phyloP scores from a whole-genome alignment of 2,888 invertebrate genomes.

The Drosophila aldrichi region DNA sequence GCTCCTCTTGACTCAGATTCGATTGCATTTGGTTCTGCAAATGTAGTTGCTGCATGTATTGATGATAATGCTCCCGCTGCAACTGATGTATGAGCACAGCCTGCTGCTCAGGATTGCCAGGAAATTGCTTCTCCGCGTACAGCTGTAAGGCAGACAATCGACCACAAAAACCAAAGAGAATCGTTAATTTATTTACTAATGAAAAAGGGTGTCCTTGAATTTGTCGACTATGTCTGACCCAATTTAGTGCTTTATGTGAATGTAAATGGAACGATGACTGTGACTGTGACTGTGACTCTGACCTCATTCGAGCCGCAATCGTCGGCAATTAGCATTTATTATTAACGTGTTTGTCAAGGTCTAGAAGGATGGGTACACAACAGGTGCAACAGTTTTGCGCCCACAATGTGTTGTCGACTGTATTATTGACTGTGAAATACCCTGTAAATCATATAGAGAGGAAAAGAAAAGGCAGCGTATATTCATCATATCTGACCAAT shows the following conservation, averaged over 20 bases:
- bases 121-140: conserved; percentile 97
- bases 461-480: neutral
- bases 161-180: neutral
- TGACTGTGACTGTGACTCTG: conserved; percentile 59
- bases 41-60: conserved; percentile 98
- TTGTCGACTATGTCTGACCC: neutral
- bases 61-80: conserved; percentile 99
- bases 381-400: conserved; percentile 43
- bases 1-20: conserved; percentile 42
- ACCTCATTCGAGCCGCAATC: conserved; percentile 48
- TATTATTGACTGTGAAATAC: conserved; percentile 12
- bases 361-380: conserved; percentile 40
- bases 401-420: no score
- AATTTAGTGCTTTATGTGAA: conserved; percentile 11
- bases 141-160: conserved; percentile 82
- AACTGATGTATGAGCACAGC: conserved; percentile 96
- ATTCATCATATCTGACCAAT: neutral
- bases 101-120: conserved; percentile 95
- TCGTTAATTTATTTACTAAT: neutral
- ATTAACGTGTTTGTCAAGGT: conserved; percentile 37
- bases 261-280: neutral
- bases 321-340: conserved; percentile 49
- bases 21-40: conserved; percentile 74
- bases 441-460: neutral
- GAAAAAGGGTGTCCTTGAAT: conserved; percentile 11